Evolutionary conservation across 2,888 invertebrate genomes (phyloP).

Genomic region (Drosophila histrio): DNA sequence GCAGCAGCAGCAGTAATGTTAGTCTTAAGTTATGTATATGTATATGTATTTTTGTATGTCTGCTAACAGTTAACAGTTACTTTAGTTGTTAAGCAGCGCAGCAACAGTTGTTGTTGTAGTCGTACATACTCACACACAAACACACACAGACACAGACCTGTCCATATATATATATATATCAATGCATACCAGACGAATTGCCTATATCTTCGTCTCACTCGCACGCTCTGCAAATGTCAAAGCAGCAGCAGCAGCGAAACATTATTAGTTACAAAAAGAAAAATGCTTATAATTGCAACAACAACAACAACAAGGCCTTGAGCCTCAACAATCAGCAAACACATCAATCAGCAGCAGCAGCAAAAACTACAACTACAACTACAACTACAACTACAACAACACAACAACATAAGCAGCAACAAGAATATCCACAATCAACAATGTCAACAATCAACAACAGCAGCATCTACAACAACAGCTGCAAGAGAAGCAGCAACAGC

Average conservation of each 20-base stretch:
- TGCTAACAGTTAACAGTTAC: slow-evolving; percentile 17
- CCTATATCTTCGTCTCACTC: slow-evolving; percentile 29
- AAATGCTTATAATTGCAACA: slow-evolving; percentile 11
- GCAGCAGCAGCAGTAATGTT: slow-evolving; percentile 20
- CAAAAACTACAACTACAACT: slow-evolving; percentile 22
- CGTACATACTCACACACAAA: slow-evolving; percentile 4
- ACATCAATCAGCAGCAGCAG: slow-evolving; percentile 30
- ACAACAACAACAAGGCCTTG: slow-evolving; percentile 26
- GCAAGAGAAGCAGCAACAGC: slow-evolving; percentile 5
- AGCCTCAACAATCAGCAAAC: slow-evolving; percentile 17
- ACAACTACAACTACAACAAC: slow-evolving; percentile 2
- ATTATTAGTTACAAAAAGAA: slow-evolving; percentile 14
- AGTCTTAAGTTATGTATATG: slow-evolving; percentile 52
- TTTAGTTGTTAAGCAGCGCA: slow-evolving; percentile 46
- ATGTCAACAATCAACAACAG: slow-evolving; percentile 9
- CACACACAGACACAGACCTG: neutral
- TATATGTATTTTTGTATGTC: slow-evolving; percentile 26
- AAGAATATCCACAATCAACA: slow-evolving; percentile 1
- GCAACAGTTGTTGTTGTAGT: slow-evolving; percentile 61
- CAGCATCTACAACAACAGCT: slow-evolving; percentile 8
- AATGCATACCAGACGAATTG: slow-evolving; percentile 62
- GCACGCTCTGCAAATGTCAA: slow-evolving; percentile 19
- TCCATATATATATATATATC: slow-evolving; percentile 30
- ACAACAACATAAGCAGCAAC: neutral
- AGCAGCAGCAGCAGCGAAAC: slow-evolving; percentile 15